Evolutionary conservation across 1,140 invertebrate species (phyloP), one percentile per base, ranked within the genome.

Genomic region (Drosophila mayri): DNA sequence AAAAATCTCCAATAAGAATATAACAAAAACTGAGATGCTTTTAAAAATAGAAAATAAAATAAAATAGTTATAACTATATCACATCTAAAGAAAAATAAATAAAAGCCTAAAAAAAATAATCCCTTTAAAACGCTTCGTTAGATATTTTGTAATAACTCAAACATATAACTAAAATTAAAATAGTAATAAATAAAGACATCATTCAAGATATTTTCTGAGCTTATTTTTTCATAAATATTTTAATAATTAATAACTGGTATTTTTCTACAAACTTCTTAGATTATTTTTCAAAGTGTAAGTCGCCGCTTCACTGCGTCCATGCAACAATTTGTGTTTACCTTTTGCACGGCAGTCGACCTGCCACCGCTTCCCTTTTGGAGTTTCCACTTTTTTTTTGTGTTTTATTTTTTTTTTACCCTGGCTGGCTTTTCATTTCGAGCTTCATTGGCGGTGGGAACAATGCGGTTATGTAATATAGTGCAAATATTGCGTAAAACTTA

Each of bases 391-490:
- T 1, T 25, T 25, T 49, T 47, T 47, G 16, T 8, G 9, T 9
- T 5, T 10, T 47, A 43, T 12, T 22, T 44, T 22, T 22, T 44
- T 52, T 52, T 20, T 73, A 49, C 8, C 59, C 43, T 25, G 37
- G 38, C 64, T 57, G 30, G 65, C 50, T 87, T 82, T 87, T 83
- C 81, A 80, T 88, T 79, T 67, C 46, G 61, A 76, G 78, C 61
- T 84, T 73, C 83, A 81, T 88, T 87, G 84, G 76, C 67, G 76
- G 79, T 71, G 65, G 75, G 44, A 81, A 84, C 81, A 90, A 90
- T 88, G 84, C 80, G 85, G 85, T 88, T 79, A 76, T 88, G 84
- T 88, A 90, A 88, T 84, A 88, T 78, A 88, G 84, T 84, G 85
- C 85, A 88, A 88, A 88, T 90, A 88, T 88, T 80, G 84, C 80